phyloP scores from a whole-genome alignment of 2,797 vertebrate species.

The Geotrypetes seraphini region DNA sequence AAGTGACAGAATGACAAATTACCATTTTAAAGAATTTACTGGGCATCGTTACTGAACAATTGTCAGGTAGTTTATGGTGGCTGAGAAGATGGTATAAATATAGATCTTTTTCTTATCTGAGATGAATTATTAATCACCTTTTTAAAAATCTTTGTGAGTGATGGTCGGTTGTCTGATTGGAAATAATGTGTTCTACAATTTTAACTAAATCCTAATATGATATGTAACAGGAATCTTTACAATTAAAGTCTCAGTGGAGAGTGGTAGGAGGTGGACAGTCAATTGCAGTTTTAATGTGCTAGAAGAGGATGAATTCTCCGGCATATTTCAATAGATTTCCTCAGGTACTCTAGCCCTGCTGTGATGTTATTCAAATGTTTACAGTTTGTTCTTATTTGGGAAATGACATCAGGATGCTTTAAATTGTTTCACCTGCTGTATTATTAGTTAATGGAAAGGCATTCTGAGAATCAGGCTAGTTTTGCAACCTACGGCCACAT shows the following conservation, averaged over 20 bases:
- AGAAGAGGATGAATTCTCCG: constrained; percentile 59
- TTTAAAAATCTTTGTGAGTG: constrained; percentile 73
- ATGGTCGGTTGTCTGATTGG: constrained; percentile 74
- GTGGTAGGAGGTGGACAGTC: constrained; percentile 67
- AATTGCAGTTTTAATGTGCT: constrained; percentile 66
- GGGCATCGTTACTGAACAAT: constrained; percentile 99
- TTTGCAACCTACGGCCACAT: constrained; percentile 38
- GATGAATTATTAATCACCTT: constrained; percentile 89
- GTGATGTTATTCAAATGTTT: constrained; percentile 71
- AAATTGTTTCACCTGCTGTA: constrained; percentile 52
- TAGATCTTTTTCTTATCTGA: constrained; percentile 77
- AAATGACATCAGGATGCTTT: constrained; percentile 57
- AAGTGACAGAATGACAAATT: constrained; percentile 99
- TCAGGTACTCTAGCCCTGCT: constrained; percentile 66
- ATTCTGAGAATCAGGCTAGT: constrained; percentile 49
- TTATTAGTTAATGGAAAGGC: constrained; percentile 61
- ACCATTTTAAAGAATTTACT: constrained; percentile 99
- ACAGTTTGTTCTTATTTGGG: constrained; percentile 64
- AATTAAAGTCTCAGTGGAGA: constrained; percentile 71
- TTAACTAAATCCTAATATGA: constrained; percentile 75
- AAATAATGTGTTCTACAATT: constrained; percentile 77
- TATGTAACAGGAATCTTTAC: constrained; percentile 71
- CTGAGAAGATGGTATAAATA: constrained; percentile 86
- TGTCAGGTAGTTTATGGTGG: constrained; percentile 98
- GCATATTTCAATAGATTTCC: constrained; percentile 66